These are phyloP conservation scores for Gallirallus australis DNA, from an alignment of 2,797 vertebrate species.

Conservation along the genomic window DNA sequence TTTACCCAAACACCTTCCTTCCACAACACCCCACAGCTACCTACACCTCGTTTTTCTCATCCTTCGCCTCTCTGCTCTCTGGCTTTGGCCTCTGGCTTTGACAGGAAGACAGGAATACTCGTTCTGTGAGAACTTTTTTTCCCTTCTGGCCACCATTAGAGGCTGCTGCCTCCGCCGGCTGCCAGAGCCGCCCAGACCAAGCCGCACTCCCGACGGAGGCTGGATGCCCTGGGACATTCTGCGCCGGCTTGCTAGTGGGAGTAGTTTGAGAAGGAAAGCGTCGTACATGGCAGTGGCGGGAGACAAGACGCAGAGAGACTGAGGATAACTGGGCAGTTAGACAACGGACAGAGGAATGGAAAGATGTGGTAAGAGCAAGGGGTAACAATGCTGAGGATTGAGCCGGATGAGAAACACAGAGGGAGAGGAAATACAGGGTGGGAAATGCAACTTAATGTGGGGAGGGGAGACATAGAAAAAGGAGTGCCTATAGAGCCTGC, in stretches of 20 bases:
- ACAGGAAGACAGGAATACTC: neutral
- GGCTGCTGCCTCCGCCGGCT: neutral
- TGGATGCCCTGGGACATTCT: neutral
- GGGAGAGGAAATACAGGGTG: neutral
- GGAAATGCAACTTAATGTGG: neutral
- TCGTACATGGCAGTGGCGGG: constrained; percentile 20
- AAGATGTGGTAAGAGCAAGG: constrained; percentile 20
- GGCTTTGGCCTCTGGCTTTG: neutral
- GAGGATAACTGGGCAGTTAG: constrained; percentile 21
- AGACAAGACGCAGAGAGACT: constrained; percentile 2
- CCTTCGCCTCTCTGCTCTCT: neutral
- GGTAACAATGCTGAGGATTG: neutral
- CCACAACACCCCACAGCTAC: constrained; percentile 27
- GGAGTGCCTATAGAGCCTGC: neutral
- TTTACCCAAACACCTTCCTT: constrained; percentile 10
- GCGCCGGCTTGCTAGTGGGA: neutral
- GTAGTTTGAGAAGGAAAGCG: neutral
- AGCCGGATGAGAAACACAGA: neutral
- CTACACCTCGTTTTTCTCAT: neutral
- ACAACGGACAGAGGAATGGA: constrained; percentile 12
- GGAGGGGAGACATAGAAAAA: neutral
- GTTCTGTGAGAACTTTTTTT: neutral
- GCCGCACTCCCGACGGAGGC: neutral
- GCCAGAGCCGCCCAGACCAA: neutral
- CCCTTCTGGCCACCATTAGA: constrained; percentile 25